Evolutionary conservation across 1,140 invertebrate species (phyloP).

Genomic region (Amyelois transitella): DNA sequence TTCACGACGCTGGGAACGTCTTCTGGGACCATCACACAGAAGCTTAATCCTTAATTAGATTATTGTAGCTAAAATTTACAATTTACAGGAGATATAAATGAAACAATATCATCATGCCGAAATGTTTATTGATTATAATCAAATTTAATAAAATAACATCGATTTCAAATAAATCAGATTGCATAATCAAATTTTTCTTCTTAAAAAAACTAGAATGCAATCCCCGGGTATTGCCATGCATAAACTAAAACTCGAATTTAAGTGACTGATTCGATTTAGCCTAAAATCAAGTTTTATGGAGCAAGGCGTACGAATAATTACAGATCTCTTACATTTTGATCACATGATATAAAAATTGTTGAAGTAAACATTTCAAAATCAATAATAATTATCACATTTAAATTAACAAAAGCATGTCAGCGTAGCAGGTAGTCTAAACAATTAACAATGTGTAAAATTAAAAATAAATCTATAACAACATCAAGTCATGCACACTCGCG

Average conservation of each 20-base stretch:
- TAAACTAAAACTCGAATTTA: slow-evolving; percentile 66
- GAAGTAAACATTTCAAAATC: slow-evolving; percentile 67
- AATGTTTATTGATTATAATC: slow-evolving; percentile 48
- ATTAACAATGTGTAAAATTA: slow-evolving; percentile 31
- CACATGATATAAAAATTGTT: slow-evolving; percentile 47
- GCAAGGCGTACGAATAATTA: slow-evolving; percentile 47
- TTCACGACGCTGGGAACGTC: slow-evolving; percentile 42
- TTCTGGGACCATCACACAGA: background rate
- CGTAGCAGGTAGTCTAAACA: slow-evolving; percentile 40
- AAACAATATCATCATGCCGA: slow-evolving; percentile 39
- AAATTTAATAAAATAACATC: slow-evolving; percentile 34
- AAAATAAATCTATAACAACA: slow-evolving; percentile 32
- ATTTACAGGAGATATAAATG: slow-evolving; percentile 24
- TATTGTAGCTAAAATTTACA: background rate
- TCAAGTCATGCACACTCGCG: slow-evolving; percentile 64
- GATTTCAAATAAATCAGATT: slow-evolving; percentile 47
- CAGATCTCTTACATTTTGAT: slow-evolving; percentile 32
- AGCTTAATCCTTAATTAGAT: background rate
- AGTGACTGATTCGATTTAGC: slow-evolving; percentile 32
- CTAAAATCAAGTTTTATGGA: slow-evolving; percentile 68
- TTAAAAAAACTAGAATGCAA: slow-evolving; percentile 67
- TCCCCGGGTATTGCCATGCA: slow-evolving; percentile 66
- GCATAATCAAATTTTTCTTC: slow-evolving; percentile 71
- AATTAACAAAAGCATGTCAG: slow-evolving; percentile 54
- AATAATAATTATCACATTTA: slow-evolving; percentile 34